Base-by-base conservation (phyloP, 2,888 invertebrate genomes). In the Mimachlamys varia region DNA sequence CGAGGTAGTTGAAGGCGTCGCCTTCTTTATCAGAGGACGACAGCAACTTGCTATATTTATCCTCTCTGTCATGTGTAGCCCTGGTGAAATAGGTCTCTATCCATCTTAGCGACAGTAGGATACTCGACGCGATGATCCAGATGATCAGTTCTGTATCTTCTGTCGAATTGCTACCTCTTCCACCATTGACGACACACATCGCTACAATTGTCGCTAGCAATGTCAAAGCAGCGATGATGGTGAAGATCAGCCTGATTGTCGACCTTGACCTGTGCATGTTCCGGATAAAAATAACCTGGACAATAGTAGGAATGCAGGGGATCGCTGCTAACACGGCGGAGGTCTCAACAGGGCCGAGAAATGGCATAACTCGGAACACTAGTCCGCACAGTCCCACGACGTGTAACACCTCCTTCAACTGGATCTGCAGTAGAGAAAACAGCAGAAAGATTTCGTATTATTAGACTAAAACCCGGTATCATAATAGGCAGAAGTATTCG, bases 321-420 rank as follows among this genome's bases (percentile, higher is more conserved):
- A 91, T 88, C 0, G 90, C 76, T 27, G 90, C 50, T 33, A 90
- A 89, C 22, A 92, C 53, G 17, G 91, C 89, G 76, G 90, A 89
- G 17, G 89, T 62, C 50, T 93, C 90, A 3, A 93, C 53, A 0
- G 91, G 87, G 37, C 92, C 90, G 0, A 93, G 76, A 50, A 33
- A 37, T 1, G 92, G 92, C 88, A 92, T 58, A 15, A 91, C 91
- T 87, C 91, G 91, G 27, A 92, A 91, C 10, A 91, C 88, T 17
- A 93, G 62, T 4, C 62, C 88, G 12, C 87, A 88, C 19, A 93
- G 76, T 5, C 90, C 91, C 7, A 92, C 33, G 15, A 91, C 50
- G 89, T 93, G 92, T 0, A 90, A 58, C 3, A 58, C 49, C 58
- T 93, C 92, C 76, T 76, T 76, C 5, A 76, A 7, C 15, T 76